Evolutionary conservation across 92 coral and sea anemone genomes (phyloP), one percentile per base, ranked within the genome.

Genomic region (Parazoanthus swiftii): DNA sequence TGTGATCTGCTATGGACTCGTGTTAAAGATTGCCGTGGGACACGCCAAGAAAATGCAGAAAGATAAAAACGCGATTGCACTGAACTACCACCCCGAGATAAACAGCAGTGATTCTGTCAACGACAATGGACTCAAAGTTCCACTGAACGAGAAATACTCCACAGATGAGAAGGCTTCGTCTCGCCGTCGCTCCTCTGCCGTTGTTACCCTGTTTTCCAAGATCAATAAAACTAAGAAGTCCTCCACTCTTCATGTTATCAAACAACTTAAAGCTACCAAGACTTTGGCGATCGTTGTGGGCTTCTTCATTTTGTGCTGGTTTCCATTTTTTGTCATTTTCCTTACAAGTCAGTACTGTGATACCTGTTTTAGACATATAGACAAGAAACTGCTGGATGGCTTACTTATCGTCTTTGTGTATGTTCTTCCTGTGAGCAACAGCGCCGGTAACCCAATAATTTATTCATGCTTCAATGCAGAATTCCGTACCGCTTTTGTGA

Each of bases 371-470:
- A 8, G 23, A 13, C 85, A 59, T 21, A 86, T 97, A 20, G 88
- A 93, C 25, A 33, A 15, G 13, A 44, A 71, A 1, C 39, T 85
- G 23, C 87, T 88, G 25, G 43, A 85, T 8, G 90, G 91, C 0
- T 10, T 97, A 0, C 16, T 92, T 23, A 91, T 89, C 36, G 89
- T 94, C 18, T 97, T 97, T 73, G 93, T 97, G 4, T 6, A 90
- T 35, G 94, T 97, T 21, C 81, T 97, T 11, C 99, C 99, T 2
- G 99, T 97, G 0, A 92, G 90, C 86, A 97, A 97, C 82, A 95
- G 98, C 23, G 99, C 99, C 0, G 99, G 97, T 10, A 97, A 97
- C 77, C 99, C 99, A 0, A 95, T 97, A 54, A 97, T 97, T 26
- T 97, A 97, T 88, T 90, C 98, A 3, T 97, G 97, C 63, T 97